A percentile compares a stretch with the other conserved stretches of the same genome.
phyloP scores from a whole-genome alignment of 2,113 vertebrate genomes.

The Meles meles region DNA sequence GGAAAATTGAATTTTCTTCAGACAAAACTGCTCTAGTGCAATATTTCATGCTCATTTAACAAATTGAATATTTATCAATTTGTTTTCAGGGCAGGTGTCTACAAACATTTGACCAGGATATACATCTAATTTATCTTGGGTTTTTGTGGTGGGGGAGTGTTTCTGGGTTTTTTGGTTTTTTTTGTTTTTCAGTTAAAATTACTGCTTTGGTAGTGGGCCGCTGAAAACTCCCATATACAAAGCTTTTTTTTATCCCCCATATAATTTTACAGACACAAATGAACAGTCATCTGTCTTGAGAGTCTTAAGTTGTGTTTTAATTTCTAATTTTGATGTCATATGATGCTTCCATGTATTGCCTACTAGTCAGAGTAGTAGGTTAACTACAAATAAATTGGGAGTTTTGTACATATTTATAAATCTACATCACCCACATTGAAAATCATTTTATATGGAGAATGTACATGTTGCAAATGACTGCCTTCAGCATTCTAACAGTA shows the following conservation, averaged over 20 bases:
- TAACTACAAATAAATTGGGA: constrained; percentile 77
- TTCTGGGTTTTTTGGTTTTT: not conserved
- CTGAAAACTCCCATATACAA: constrained; percentile 71
- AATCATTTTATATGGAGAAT: constrained; percentile 82
- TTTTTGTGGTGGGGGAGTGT: constrained; percentile 53
- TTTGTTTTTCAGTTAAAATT: constrained; percentile 66
- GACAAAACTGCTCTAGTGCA: constrained; percentile 85
- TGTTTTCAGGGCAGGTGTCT: constrained; percentile 71
- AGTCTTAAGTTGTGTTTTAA: constrained; percentile 77
- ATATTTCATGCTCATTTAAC: constrained; percentile 88
- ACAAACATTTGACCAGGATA: constrained; percentile 72
- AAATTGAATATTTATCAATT: constrained; percentile 79
- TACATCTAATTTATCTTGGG: constrained; percentile 53
- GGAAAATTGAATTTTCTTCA: constrained; percentile 74
- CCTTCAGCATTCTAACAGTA: constrained; percentile 76
- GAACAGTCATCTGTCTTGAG: constrained; percentile 74
- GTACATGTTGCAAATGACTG: constrained; percentile 80
- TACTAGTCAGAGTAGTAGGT: constrained; percentile 76
- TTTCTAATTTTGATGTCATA: constrained; percentile 73
- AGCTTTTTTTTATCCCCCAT: constrained; percentile 67
- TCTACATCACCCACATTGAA: constrained; percentile 74
- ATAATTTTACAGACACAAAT: constrained; percentile 77
- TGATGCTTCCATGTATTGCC: constrained; percentile 78
- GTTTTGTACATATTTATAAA: constrained; percentile 87
- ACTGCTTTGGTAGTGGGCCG: constrained; percentile 65